These are phyloP conservation scores for Tetranychus piercei DNA, from an alignment of 2,888 invertebrate genomes.

Conservation along the genomic window DNA sequence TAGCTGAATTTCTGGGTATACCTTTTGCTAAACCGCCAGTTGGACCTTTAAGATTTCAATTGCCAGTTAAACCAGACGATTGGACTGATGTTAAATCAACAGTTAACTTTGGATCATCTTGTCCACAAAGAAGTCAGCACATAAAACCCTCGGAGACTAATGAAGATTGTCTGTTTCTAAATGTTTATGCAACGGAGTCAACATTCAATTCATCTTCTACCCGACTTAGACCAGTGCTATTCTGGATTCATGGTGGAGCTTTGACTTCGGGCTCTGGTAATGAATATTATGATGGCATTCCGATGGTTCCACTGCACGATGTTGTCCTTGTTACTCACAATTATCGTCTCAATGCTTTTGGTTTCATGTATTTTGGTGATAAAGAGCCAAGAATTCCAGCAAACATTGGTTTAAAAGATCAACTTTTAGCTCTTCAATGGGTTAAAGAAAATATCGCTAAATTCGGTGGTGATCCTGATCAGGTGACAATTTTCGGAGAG, in stretches of 20 bases:
- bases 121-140: neutral
- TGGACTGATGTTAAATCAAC: neutral
- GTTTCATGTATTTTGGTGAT: conserved; percentile 28
- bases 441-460: conserved; percentile 28
- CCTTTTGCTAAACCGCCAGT: neutral
- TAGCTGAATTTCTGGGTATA: neutral
- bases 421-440: conserved; percentile 33
- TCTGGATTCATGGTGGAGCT: conserved; percentile 12
- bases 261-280: neutral
- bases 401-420: conserved; percentile 38
- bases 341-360: conserved; percentile 37
- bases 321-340: conserved; percentile 38
- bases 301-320: conserved; percentile 30
- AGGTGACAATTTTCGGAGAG: conserved; percentile 37
- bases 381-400: conserved; percentile 29
- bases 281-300: neutral
- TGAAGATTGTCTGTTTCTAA: conserved; percentile 10
- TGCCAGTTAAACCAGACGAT: neutral
- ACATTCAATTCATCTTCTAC: neutral
- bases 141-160: neutral
- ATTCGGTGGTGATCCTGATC: conserved; percentile 26
- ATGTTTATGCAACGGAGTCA: neutral
- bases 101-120: neutral
- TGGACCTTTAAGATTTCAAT: neutral
- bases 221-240: neutral